Conservation (phyloP, 2,113 vertebrate species). For the Otis tarda region DNA sequence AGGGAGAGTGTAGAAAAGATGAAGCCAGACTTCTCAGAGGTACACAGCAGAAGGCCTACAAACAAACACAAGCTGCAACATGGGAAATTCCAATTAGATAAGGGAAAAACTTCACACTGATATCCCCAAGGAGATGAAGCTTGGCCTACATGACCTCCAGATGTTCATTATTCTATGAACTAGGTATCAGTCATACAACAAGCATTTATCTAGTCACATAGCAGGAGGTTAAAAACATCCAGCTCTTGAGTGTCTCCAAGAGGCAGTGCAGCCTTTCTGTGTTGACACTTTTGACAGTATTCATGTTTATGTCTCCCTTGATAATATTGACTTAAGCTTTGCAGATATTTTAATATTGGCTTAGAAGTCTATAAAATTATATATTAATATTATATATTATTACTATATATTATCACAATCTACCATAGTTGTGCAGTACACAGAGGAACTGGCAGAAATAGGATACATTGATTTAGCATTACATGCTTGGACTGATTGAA, state of each 20-base stretch:
- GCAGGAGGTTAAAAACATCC: background rate
- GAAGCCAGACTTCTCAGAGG: background rate
- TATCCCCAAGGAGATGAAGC: background rate
- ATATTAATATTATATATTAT: background rate
- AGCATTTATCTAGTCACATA: background rate
- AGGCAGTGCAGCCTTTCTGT: background rate
- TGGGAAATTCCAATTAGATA: background rate
- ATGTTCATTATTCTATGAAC: background rate
- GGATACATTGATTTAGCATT: background rate
- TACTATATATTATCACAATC: background rate
- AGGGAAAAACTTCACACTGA: background rate
- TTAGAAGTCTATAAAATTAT: background rate
- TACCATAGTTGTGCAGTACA: background rate
- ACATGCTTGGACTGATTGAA: background rate
- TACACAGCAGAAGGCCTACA: background rate
- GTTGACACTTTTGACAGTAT: background rate
- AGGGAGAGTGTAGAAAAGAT: background rate
- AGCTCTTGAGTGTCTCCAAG: background rate
- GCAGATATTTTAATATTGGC: background rate
- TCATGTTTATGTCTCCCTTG: background rate
- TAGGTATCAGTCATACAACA: background rate
- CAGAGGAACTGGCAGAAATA: background rate
- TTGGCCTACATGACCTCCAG: background rate
- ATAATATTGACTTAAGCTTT: background rate
- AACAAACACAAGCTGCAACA: background rate